Percentiles rank a stretch among this genome's conserved stretches.
phyloP scores from a whole-genome alignment of 2,113 vertebrate species.

The Nettapus auritus region DNA sequence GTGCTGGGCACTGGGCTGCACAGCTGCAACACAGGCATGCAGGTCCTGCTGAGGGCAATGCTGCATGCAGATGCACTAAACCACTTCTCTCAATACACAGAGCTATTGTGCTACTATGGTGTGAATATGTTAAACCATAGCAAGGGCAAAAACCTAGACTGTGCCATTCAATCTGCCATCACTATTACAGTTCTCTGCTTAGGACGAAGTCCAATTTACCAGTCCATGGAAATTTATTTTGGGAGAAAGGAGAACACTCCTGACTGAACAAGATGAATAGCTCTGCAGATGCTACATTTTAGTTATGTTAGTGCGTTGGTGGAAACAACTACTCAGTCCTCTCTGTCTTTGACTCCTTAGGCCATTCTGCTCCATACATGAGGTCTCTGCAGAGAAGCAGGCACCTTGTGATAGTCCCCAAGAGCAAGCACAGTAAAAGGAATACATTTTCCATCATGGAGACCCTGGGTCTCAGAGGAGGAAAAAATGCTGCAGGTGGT shows the following conservation, averaged over 20 bases:
- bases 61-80: not conserved
- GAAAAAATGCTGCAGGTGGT: not conserved
- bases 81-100: not conserved
- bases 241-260: not conserved
- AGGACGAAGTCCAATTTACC: rapidly evolving
- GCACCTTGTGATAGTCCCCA: not conserved
- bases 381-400: not conserved
- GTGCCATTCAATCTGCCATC: not conserved
- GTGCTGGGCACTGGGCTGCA: not conserved
- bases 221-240: not conserved
- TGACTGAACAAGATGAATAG: not conserved
- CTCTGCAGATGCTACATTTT: not conserved
- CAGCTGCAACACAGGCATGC: not conserved
- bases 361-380: not conserved
- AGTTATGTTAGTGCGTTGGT: not conserved
- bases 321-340: not conserved
- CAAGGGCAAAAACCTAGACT: not conserved
- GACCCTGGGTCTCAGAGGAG: not conserved
- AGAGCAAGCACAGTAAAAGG: not conserved
- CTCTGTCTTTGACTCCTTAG: not conserved
- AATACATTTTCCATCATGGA: not conserved
- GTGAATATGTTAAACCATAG: not conserved
- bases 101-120: not conserved
- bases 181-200: not conserved
- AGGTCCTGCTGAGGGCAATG: not conserved